Evolutionary conservation across 2,113 vertebrate genomes (phyloP), one percentile per base, ranked within the genome.

Genomic region (Sterna hirundo): DNA sequence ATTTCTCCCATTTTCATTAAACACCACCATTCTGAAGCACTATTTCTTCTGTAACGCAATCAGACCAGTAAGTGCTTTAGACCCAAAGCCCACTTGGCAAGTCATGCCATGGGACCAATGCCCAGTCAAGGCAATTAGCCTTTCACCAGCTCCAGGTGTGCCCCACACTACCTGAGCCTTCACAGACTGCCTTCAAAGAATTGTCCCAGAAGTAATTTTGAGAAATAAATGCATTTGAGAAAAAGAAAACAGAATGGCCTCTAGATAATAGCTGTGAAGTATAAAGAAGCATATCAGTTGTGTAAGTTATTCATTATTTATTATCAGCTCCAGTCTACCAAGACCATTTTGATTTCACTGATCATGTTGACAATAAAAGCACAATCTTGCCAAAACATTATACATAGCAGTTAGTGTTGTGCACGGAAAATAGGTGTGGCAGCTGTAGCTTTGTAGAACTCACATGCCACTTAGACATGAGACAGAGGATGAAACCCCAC

Each of bases 61-160:
- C 44, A 44, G 46, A 82, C n/a, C 8, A 30, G 5, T 13, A 51
- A 46, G 23, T 32, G 20, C 13, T 90, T 82, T 90, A 22, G 11
- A 62, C 4, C 4, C 26, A 46, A 66, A 88, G n/a, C 8, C 11
- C 13, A 11, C 12, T 11, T 42, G 15, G 15, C 22, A 54, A 52
- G 19, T 17, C 36, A 49, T 34, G 10, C 8, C 23, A 14, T 19
- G 9, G 8, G 9, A 40, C 26, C 44, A 61, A 79, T 16, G 4
- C 3, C 44, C 42, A 77, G 10, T 3, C 1, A 12, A 65, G 36
- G 25, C 5, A 76, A 44, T 20, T 57, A 0, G 0, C 11, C 6
- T 80, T 83, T 77, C 51, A 62, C 15, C 11, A 69, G 6, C 11
- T 75, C 17, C 54, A 81, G 5, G 5, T 54, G 15, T n/a, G n/a